Evolutionary conservation across 1,140 invertebrate genomes (phyloP).

Genomic region (Potamilus streckersoni): DNA sequence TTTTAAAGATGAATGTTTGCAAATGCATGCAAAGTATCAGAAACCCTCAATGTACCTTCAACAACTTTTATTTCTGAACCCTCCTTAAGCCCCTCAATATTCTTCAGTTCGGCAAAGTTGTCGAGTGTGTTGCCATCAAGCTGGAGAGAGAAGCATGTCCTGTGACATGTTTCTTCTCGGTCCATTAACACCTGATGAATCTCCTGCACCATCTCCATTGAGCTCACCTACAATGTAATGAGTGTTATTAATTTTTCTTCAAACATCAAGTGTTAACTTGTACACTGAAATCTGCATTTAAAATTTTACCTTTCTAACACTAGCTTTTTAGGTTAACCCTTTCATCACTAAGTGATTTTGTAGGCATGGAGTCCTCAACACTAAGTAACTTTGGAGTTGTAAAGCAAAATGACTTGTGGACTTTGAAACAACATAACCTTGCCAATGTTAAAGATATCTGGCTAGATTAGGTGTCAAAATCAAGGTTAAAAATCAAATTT

Average conservation of each 20-base stretch:
- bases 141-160: constrained; percentile 98
- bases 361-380: too few species aligned
- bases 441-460: too few species aligned
- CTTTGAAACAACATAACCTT: too few species aligned
- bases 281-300: background rate
- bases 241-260: background rate
- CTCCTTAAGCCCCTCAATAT: constrained; percentile 94
- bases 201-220: constrained; percentile 98
- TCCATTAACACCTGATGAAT: constrained; percentile 99
- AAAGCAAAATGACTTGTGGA: too few species aligned
- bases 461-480: too few species aligned
- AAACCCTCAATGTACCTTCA: constrained; percentile 65
- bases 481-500: too few species aligned
- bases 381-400: too few species aligned
- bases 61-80: constrained; percentile 91
- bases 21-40: too few species aligned
- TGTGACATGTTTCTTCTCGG: constrained; percentile 96
- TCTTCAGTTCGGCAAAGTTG: constrained; percentile 98
- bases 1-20: too few species aligned
- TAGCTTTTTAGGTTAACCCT: background rate
- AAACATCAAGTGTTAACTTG: background rate
- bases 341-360: too few species aligned
- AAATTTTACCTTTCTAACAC: too few species aligned
- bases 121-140: constrained; percentile 93
- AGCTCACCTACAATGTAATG: constrained; percentile 80